These are phyloP conservation scores for Cantharis lateralis DNA, from an alignment of 2,888 invertebrate species.

Conservation along the genomic window DNA sequence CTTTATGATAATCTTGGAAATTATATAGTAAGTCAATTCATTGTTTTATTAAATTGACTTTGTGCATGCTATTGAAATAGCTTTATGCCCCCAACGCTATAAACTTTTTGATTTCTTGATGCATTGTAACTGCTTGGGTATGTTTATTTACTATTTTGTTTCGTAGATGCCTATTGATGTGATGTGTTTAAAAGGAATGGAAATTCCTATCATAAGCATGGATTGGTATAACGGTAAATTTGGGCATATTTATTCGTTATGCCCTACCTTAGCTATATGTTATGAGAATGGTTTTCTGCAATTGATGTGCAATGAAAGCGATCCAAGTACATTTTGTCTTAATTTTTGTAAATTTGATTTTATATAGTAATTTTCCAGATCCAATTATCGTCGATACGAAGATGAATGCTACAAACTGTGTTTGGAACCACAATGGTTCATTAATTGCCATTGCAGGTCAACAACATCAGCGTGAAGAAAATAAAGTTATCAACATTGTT, in stretches of 20 bases:
- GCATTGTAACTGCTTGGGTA: neutral
- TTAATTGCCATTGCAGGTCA: slow-evolving; percentile 86
- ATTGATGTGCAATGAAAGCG: slow-evolving; percentile 87
- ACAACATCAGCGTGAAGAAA: slow-evolving; percentile 59
- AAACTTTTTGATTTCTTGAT: neutral
- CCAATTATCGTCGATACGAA: slow-evolving; percentile 83
- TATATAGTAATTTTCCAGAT: slow-evolving; percentile 67
- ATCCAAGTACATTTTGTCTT: slow-evolving; percentile 68
- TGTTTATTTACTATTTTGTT: neutral
- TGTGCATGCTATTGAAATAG: neutral
- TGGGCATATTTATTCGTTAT: slow-evolving; percentile 68
- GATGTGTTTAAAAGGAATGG: slow-evolving; percentile 56
- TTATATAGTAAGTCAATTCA: slow-evolving; percentile 62
- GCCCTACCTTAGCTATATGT: slow-evolving; percentile 82
- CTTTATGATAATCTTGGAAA: slow-evolving; percentile 92
- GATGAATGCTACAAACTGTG: slow-evolving; percentile 78
- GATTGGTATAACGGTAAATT: slow-evolving; percentile 86
- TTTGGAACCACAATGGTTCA: slow-evolving; percentile 93
- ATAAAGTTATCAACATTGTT: slow-evolving; percentile 77
- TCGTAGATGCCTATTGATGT: slow-evolving; percentile 79
- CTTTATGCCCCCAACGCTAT: neutral
- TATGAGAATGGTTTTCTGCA: slow-evolving; percentile 87
- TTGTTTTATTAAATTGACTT: neutral
- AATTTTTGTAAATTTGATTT: slow-evolving; percentile 2
- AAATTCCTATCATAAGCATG: slow-evolving; percentile 71